Evolutionary conservation across 2,797 vertebrate genomes (phyloP).

Genomic region (Taenioides sp.): DNA sequence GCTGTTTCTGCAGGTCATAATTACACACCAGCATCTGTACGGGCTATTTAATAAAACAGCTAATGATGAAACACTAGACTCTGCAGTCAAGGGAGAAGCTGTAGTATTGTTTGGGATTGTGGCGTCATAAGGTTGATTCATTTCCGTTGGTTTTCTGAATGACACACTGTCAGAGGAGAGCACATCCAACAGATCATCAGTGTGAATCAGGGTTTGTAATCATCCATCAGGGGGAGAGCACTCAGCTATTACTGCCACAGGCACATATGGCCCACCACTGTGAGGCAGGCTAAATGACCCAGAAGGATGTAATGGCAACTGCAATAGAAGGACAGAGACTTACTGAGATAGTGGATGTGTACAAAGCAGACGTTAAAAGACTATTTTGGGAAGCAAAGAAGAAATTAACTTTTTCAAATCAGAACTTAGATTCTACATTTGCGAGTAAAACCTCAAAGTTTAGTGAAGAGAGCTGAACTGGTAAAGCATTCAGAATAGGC

Average conservation of each 20-base stretch:
- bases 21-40: constrained; percentile 8
- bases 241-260: constrained; percentile 6
- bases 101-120: constrained; percentile 6
- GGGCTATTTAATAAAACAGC: constrained; percentile 3
- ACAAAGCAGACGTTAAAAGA: background rate
- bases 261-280: background rate
- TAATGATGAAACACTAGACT: constrained; percentile 9
- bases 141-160: constrained; percentile 35
- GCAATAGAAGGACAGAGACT: background rate
- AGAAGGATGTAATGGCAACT: background rate
- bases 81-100: constrained; percentile 35
- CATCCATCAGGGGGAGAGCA: constrained; percentile 15
- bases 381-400: background rate
- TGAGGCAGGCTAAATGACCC: background rate
- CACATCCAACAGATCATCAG: constrained; percentile 20
- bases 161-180: constrained; percentile 34
- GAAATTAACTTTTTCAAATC: no score
- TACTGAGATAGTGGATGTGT: background rate
- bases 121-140: constrained; percentile 54
- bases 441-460: no score
- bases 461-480: no score
- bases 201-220: constrained; percentile 28
- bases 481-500: no score
- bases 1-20: background rate
- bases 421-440: no score